phyloP scores from a whole-genome alignment of 2,113 vertebrate genomes.

The Geococcyx californianus region DNA sequence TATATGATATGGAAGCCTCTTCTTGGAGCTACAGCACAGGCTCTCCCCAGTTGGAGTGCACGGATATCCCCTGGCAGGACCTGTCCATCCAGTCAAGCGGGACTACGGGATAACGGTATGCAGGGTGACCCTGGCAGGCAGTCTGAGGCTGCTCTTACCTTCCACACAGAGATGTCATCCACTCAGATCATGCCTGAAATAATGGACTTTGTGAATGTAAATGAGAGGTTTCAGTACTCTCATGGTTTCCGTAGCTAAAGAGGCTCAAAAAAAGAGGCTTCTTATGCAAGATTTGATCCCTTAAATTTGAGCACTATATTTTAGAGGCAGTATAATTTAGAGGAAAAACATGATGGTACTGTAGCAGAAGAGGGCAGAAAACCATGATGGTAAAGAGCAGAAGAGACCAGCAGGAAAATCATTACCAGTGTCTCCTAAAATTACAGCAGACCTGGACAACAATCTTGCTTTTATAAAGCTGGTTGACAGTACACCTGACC shows the following conservation, averaged over 20 bases:
- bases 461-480: neutral
- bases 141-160: neutral
- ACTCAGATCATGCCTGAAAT: neutral
- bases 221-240: neutral
- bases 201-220: neutral
- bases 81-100: fast-evolving
- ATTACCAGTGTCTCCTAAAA: neutral
- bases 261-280: neutral
- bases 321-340: neutral
- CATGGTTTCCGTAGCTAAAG: neutral
- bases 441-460: neutral
- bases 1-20: neutral
- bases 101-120: fast-evolving
- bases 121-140: neutral
- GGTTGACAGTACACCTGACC: neutral
- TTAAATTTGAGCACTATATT: neutral
- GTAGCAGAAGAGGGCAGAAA: neutral
- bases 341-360: neutral
- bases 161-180: neutral
- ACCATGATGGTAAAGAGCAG: neutral
- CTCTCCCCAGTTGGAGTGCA: fast-evolving
- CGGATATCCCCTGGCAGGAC: neutral
- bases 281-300: neutral
- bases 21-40: neutral
- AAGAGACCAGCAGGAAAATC: neutral